Evolutionary conservation across 2,113 vertebrate species (phyloP), one percentile per base, ranked within the genome.

Genomic region (Lophura nycthemera): DNA sequence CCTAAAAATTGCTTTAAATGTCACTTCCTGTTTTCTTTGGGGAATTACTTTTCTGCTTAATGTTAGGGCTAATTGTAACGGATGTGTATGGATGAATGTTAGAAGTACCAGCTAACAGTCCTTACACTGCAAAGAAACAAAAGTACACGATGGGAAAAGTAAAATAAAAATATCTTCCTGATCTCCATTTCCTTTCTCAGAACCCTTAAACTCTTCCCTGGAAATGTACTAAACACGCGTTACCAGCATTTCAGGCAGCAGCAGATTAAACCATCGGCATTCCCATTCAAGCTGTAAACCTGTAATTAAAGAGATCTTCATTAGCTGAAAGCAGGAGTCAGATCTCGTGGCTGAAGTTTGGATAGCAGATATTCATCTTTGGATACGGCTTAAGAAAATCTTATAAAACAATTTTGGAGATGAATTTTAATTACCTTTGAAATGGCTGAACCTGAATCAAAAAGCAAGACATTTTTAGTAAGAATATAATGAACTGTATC

Each of bases 1-100:
- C 40, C 32, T 77, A 57, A 96, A 92, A 91, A 93, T 59, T 64
- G 92, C 67, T 86, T 78, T 74, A 66, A 95, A 67, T 84, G 73
- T 82, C 0, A 1, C 38, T 92, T 96, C 82, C 67, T 52, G 66
- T 30, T 95, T 88, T 77, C 54, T 86, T 75, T n/a, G 54, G 70
- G 61, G 66, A 93, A 92, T 89, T 90, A 77, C 75, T 61, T 72
- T 83, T 76, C 77, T 57, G 47, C 36, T 93, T 66, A 94, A 93
- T 15, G 16, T 38, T 84, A 89, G 66, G 56, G 54, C 66, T 95
- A 88, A 88, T 90, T 92, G 65, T 78, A 96, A 92, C 70, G 57
- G 74, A 47, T 80, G 76, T 7, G 43, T 50, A 90, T 7, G 60
- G 45, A 79, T n/a, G 73, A 87, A 80, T 34, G 47, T 17, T 86